Evolutionary conservation across 2,113 vertebrate species (phyloP).

Genomic region (Antechinus flavipes): DNA sequence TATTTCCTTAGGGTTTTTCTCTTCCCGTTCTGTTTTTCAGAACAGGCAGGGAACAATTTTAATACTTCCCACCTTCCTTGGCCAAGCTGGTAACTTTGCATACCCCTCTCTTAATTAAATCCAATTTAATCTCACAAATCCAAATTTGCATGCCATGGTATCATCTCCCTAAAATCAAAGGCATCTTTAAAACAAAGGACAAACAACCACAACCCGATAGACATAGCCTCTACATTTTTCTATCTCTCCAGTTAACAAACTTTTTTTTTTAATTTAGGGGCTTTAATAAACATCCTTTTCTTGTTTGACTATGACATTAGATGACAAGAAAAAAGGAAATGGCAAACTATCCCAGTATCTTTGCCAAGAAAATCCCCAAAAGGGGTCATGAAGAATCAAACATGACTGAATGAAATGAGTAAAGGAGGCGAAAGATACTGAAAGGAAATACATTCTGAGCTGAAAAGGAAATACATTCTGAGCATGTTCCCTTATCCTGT

Average conservation of each 20-base stretch:
- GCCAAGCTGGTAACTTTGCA: background rate
- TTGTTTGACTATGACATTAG: background rate
- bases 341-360: too few species aligned
- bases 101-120: too few species aligned
- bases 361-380: background rate
- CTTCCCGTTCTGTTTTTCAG: conserved; percentile 40
- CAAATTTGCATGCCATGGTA: too few species aligned
- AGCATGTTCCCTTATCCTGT: background rate
- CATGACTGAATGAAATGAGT: background rate
- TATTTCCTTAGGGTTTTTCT: conserved; percentile 4
- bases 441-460: background rate
- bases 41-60: conserved; percentile 4
- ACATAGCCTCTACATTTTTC: background rate
- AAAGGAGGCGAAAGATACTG: background rate
- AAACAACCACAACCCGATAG: background rate
- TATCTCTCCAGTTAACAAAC: background rate
- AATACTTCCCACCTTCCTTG: background rate
- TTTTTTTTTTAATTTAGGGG: background rate
- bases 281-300: conserved; percentile 2
- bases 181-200: too few species aligned
- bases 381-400: background rate
- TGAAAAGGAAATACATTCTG: background rate
- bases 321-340: too few species aligned
- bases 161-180: too few species aligned
- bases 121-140: too few species aligned